A percentile compares a stretch with the other conserved stretches of the same genome.
phyloP scores from a whole-genome alignment of 2,113 vertebrate species.

The Naja naja region DNA sequence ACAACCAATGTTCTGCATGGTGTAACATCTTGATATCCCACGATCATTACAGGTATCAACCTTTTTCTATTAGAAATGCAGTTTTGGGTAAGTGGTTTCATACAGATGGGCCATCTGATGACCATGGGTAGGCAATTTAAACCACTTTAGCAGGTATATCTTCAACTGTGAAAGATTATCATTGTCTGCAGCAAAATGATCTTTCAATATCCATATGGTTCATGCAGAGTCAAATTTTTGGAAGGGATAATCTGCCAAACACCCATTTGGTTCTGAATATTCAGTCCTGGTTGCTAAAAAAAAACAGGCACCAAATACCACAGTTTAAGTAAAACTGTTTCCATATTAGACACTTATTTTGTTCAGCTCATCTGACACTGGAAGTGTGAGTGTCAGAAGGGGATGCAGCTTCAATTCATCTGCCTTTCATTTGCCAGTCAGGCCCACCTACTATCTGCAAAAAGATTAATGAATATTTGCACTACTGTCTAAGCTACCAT shows the following conservation, averaged over 20 bases:
- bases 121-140: background rate
- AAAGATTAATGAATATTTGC: slow-evolving; percentile 52
- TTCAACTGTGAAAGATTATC: fast-evolving
- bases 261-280: background rate
- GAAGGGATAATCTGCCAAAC: background rate
- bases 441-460: slow-evolving; percentile 9
- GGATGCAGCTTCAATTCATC: background rate
- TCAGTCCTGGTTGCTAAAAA: background rate
- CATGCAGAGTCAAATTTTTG: background rate
- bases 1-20: background rate
- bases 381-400: background rate
- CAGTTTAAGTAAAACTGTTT: background rate
- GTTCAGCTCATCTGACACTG: background rate
- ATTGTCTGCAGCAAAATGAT: background rate
- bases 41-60: background rate
- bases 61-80: background rate
- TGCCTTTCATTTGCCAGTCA: background rate
- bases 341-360: background rate
- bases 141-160: background rate
- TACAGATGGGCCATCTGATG: background rate
- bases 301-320: background rate
- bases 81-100: background rate
- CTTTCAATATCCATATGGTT: background rate
- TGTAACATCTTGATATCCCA: background rate
- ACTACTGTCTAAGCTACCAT: slow-evolving; percentile 8